These are phyloP conservation scores for Vulpes vulpes DNA, from an alignment of 2,113 vertebrate species.

Conservation along the genomic window DNA sequence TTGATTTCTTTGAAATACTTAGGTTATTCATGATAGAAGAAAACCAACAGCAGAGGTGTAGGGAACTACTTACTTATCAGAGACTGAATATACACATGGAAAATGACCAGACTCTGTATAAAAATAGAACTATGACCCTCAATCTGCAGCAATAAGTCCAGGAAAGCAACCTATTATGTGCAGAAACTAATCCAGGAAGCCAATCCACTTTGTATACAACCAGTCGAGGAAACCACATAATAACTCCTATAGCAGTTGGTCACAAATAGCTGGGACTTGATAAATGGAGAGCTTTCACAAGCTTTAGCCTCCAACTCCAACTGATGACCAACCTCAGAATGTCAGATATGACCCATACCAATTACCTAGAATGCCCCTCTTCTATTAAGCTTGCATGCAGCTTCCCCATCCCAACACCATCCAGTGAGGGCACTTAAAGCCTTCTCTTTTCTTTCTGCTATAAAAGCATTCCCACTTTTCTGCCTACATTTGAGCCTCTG, in stretches of 20 bases:
- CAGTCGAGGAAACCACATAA: not conserved
- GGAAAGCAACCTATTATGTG: not conserved
- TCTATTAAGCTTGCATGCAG: too few species aligned
- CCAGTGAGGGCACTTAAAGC: not conserved
- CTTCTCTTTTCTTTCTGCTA: not conserved
- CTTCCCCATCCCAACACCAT: not conserved
- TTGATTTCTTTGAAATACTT: not conserved
- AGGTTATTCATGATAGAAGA: not conserved
- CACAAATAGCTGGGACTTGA: not conserved
- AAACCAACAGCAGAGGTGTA: not conserved
- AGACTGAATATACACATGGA: not conserved
- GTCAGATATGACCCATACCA: not conserved
- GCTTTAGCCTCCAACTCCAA: not conserved
- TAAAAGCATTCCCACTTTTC: not conserved
- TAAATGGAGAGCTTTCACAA: not conserved
- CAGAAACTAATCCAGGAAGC: not conserved
- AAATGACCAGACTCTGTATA: not conserved
- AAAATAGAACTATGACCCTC: not conserved
- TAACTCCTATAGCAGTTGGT: not conserved
- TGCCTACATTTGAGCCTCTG: not conserved
- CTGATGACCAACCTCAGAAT: not conserved
- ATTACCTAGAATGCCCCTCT: not conserved
- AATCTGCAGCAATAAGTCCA: not conserved
- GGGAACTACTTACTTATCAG: not conserved
- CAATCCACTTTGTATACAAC: not conserved